phyloP scores from a whole-genome alignment of 2,113 vertebrate genomes.

The Varanus komodoensis region DNA sequence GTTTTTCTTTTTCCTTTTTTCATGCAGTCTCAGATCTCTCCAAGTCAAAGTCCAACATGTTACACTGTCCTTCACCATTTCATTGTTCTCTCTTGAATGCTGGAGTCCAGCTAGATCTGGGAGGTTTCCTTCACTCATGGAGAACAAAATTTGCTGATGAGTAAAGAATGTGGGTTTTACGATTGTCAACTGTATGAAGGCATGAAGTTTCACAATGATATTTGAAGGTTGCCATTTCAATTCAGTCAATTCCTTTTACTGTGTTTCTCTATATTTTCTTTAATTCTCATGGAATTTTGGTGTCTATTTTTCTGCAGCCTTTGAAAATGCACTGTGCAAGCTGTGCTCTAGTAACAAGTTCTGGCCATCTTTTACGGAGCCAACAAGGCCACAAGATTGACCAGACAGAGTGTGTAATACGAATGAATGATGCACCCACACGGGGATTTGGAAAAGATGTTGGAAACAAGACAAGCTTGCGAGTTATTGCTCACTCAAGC shows the following conservation, averaged over 20 bases:
- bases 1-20: too few relatives aligned
- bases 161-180: too few relatives aligned
- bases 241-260: neutral
- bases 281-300: neutral
- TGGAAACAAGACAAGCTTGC: conserved; percentile 90
- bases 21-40: too few relatives aligned
- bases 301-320: conserved; percentile 80
- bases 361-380: conserved; percentile 90
- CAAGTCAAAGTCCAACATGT: too few relatives aligned
- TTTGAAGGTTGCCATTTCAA: neutral
- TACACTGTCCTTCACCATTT: too few relatives aligned
- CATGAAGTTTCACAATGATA: neutral
- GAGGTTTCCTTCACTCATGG: too few relatives aligned
- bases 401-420: conserved; percentile 91
- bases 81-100: too few relatives aligned
- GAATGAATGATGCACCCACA: conserved; percentile 96
- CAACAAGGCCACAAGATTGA: conserved; percentile 88
- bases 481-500: conserved; percentile 97
- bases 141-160: too few relatives aligned
- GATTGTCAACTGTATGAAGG: neutral
- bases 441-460: conserved; percentile 85
- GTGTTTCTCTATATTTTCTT: too few relatives aligned
- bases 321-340: conserved; percentile 92
- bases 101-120: too few relatives aligned
- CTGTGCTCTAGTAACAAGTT: conserved; percentile 95